A percentile compares a stretch with the other conserved stretches of the same genome.
phyloP scores from a whole-genome alignment of 1,140 invertebrate species.

The Tetraneura akinire region DNA sequence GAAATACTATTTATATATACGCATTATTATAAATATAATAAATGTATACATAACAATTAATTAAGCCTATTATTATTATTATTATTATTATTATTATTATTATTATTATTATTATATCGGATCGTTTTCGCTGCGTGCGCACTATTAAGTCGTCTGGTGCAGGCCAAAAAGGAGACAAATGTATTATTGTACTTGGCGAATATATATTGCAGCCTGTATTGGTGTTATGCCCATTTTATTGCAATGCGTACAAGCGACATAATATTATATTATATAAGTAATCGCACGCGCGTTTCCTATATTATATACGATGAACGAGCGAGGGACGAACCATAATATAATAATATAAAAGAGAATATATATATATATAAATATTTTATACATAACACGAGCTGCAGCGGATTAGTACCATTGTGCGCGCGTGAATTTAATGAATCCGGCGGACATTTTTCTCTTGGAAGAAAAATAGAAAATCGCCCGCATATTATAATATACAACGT shows the following conservation, averaged over 20 bases:
- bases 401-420: background rate
- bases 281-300: background rate
- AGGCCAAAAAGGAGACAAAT: background rate
- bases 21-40: background rate
- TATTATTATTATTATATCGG: no score
- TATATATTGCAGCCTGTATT: background rate
- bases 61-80: no score
- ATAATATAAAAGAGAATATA: constrained; percentile 11
- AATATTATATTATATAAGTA: background rate
- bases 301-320: no score
- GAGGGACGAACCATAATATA: background rate
- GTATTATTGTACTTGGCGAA: no score
- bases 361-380: background rate
- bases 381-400: background rate
- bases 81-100: no score
- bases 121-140: background rate
- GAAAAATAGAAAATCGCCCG: background rate
- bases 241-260: background rate
- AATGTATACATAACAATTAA: constrained; percentile 32
- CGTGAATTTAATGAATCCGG: background rate
- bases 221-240: constrained; percentile 36
- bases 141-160: constrained; percentile 43
- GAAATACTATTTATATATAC: no score
- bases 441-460: background rate
- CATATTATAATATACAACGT: background rate